Conservation (phyloP, 2,113 vertebrate species). For the Sterna hirundo region DNA sequence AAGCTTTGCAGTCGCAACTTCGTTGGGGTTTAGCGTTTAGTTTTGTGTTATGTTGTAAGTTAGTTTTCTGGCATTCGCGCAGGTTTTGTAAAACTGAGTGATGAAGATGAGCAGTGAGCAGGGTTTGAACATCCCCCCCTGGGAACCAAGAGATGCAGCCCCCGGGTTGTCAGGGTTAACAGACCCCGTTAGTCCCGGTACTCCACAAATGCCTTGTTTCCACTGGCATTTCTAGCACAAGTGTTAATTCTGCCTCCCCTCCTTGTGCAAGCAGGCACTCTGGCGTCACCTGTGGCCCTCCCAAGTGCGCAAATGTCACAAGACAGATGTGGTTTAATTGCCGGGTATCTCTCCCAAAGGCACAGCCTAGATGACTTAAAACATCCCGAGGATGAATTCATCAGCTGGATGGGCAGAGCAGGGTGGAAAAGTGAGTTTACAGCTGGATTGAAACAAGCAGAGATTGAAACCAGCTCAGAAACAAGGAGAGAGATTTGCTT, state of each 20-base stretch:
- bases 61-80: fast-evolving
- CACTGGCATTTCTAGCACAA: not conserved
- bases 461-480: not conserved
- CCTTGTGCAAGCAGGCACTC: not conserved
- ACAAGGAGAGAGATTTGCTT: not conserved
- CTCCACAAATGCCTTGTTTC: not conserved
- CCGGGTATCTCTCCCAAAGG: not conserved
- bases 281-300: not conserved
- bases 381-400: not conserved
- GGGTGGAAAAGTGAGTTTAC: not conserved
- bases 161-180: not conserved
- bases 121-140: not conserved
- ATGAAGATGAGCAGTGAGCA: not conserved
- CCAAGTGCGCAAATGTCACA: not conserved
- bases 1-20: not conserved
- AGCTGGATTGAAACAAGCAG: not conserved
- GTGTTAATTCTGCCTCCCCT: not conserved
- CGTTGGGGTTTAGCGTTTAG: fast-evolving
- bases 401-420: not conserved
- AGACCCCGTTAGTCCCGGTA: not conserved
- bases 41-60: not conserved
- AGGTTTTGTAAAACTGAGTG: not conserved
- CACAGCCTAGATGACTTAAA: not conserved
- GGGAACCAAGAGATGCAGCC: not conserved
- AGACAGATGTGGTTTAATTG: not conserved